Evolutionary conservation across 2,797 vertebrate genomes (phyloP).

Genomic region (Cynopterus sphinx): DNA sequence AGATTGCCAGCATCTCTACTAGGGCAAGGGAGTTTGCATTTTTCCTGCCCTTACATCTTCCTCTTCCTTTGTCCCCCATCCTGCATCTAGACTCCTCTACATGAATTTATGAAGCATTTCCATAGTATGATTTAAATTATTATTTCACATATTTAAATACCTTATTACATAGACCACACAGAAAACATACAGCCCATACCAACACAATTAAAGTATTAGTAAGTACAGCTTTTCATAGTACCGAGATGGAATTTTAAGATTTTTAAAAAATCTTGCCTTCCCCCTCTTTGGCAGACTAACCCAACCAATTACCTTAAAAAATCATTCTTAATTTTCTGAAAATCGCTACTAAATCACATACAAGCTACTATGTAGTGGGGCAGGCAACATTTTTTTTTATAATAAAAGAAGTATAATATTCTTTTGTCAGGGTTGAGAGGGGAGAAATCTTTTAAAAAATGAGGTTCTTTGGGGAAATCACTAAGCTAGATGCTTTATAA

Average conservation of each 20-base stretch:
- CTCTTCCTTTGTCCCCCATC: not conserved
- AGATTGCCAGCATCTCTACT: not conserved
- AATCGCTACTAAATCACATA: conserved; percentile 4
- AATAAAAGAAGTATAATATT: not conserved
- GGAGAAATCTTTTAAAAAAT: not conserved
- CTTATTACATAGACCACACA: conserved; percentile 37
- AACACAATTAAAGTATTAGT: conserved; percentile 41
- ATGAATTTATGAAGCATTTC: conserved; percentile 60
- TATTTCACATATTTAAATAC: conserved; percentile 53
- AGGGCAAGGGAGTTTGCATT: not conserved
- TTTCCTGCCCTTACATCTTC: not conserved
- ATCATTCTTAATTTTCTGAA: conserved; percentile 41
- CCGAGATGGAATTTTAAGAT: conserved; percentile 42
- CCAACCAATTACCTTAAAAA: not conserved
- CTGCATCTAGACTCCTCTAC: not conserved
- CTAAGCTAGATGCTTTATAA: not conserved
- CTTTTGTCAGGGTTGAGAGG: not conserved
- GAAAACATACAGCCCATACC: not conserved
- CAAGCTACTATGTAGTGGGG: not conserved
- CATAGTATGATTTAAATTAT: conserved; percentile 39
- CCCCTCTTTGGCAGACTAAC: conserved; percentile 12
- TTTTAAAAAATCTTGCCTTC: not conserved
- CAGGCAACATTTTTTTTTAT: not conserved
- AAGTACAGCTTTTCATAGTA: conserved; percentile 27
- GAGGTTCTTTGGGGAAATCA: not conserved